These are phyloP conservation scores for Argopecten irradians DNA, from an alignment of 1,140 invertebrate species.

Conservation along the genomic window DNA sequence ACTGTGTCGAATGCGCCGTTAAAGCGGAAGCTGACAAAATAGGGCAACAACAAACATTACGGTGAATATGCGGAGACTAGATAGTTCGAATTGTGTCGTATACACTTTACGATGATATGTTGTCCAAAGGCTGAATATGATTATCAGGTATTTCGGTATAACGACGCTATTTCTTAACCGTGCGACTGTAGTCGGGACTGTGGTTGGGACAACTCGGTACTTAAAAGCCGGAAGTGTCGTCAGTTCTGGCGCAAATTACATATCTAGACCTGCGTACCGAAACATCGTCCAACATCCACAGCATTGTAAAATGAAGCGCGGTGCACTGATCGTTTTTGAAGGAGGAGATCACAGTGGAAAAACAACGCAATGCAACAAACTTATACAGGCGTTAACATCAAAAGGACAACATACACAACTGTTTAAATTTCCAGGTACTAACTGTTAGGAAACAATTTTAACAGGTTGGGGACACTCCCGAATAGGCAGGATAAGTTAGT, in stretches of 20 bases:
- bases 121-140: background rate
- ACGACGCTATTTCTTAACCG: background rate
- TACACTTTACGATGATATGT: too few relatives aligned
- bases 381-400: slow-evolving; percentile 80
- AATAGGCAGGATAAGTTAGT: background rate
- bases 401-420: slow-evolving; percentile 68
- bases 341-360: slow-evolving; percentile 95
- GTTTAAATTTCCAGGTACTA: slow-evolving; percentile 78
- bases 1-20: background rate
- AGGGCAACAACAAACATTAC: too few relatives aligned
- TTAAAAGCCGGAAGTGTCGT: background rate
- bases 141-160: background rate
- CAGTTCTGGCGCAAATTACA: background rate
- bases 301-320: slow-evolving; percentile 69
- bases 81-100: background rate
- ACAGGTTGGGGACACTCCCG: background rate
- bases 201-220: background rate
- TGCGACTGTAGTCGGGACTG: background rate
- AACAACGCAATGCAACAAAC: slow-evolving; percentile 88
- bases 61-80: background rate
- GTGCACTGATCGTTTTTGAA: slow-evolving; percentile 87
- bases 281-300: background rate
- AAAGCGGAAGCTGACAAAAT: background rate
- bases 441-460: background rate
- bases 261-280: background rate